Evolutionary conservation across 2,797 vertebrate genomes (phyloP), one percentile per base, ranked within the genome.

Genomic region (Diglossa cyanea): DNA sequence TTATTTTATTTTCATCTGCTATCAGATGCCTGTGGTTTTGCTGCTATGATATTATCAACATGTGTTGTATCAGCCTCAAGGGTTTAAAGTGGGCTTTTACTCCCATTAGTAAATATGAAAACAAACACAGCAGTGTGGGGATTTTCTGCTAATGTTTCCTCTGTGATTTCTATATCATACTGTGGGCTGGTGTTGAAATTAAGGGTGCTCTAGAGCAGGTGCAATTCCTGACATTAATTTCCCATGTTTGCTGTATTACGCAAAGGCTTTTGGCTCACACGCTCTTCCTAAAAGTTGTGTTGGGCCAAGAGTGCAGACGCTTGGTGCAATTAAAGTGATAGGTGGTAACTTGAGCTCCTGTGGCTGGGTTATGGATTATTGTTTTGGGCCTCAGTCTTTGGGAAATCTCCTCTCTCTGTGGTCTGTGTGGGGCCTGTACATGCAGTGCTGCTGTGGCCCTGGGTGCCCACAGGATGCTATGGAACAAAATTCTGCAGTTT

Each of bases 21-120:
- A 44, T 93, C 28, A 54, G 55, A 85, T 74, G 65, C 77, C 81
- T 91, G 92, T 90, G 86, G 86, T 79, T 96, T 81, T 81, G 58
- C 63, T 67, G 44, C 74, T 77, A 13, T 51, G 55, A 60, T 88
- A 31, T 70, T 80, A 89, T 86, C 12, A 6, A 57, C 19, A 15
- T 13, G 21, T 73, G 67, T 92, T 92, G 10, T 77, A 39, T 48
- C 82, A 86, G 55, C 94, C 93, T 95, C 60, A 31, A 63, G 94
- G 51, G n/a, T 70, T 86, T 88, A 54, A 94, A 93, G 50, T 67
- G 63, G 77, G 77, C 48, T 93, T 88, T 86, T 78, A 85, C 39
- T 88, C 60, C 67, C 50, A 57, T 15, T 50, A 80, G 35, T 92
- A 92, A 95, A 78, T 92, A 88, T 60, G 40, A 88, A 90, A 86